phyloP scores from a whole-genome alignment of 2,888 invertebrate genomes.

The Aleiodes alternator region DNA sequence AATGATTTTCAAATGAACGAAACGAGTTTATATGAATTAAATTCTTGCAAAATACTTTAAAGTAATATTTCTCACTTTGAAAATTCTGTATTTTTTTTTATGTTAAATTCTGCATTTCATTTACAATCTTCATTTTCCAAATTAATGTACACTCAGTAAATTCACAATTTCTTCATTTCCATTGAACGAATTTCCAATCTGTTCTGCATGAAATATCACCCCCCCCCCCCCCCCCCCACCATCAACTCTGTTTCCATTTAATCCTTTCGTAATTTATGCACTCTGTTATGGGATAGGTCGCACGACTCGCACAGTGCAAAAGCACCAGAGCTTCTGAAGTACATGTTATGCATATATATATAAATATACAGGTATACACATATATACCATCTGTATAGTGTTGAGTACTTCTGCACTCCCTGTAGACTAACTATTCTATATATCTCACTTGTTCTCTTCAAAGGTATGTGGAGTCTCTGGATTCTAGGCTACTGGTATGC shows the following conservation, averaged over 20 bases:
- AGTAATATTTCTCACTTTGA: not conserved
- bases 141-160: not conserved
- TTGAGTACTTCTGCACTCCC: not conserved
- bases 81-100: too few relatives aligned
- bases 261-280: slow-evolving; percentile 47
- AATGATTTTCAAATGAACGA: too few relatives aligned
- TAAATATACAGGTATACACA: slow-evolving; percentile 13
- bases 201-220: slow-evolving; percentile 43
- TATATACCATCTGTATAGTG: not conserved
- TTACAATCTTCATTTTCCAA: not conserved
- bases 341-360: slow-evolving; percentile 29
- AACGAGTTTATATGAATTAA: too few relatives aligned
- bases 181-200: slow-evolving; percentile 38
- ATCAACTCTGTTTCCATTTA: slow-evolving; percentile 46
- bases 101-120: not conserved
- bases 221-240: not conserved
- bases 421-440: slow-evolving; percentile 21
- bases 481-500: slow-evolving; percentile 52
- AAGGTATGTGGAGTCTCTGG: slow-evolving; percentile 51
- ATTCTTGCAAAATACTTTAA: not conserved
- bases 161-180: slow-evolving; percentile 9
- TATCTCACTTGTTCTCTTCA: slow-evolving; percentile 38
- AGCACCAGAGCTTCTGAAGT: slow-evolving; percentile 39
- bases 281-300: slow-evolving; percentile 22
- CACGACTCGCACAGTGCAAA: not conserved